These are phyloP conservation scores for Nomada fabriciana DNA, from an alignment of 2,888 invertebrate species.

Conservation along the genomic window DNA sequence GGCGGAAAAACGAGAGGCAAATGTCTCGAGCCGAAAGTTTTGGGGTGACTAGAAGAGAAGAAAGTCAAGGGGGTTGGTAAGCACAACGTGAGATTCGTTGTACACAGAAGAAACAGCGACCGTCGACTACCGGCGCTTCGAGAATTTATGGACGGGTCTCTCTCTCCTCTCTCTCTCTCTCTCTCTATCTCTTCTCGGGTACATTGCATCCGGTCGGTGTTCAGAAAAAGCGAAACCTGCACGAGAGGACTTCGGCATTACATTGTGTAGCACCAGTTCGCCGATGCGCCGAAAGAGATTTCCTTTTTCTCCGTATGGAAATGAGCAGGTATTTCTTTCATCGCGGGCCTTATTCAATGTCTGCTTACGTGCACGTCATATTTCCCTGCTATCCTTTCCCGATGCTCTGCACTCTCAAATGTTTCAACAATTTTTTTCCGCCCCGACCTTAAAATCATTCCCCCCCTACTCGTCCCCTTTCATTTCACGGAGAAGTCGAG, in stretches of 20 bases:
- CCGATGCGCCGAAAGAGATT: conserved; percentile 43
- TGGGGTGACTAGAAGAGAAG: conserved; percentile 25
- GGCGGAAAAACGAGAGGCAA: conserved; percentile 30
- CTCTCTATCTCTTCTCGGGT: conserved; percentile 40
- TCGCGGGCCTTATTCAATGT: conserved; percentile 40
- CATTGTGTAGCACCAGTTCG: conserved; percentile 43
- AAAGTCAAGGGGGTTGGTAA: conserved; percentile 44
- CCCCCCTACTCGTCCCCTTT: background rate
- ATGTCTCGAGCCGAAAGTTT: conserved; percentile 45
- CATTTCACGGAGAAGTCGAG: conserved; percentile 34
- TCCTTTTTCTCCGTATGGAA: conserved; percentile 54
- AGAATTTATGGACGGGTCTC: conserved; percentile 72
- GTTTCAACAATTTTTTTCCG: conserved; percentile 30
- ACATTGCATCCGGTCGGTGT: conserved; percentile 68
- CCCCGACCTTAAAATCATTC: conserved; percentile 33
- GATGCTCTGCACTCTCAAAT: background rate
- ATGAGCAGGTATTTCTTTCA: conserved; percentile 51
- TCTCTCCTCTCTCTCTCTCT: conserved; percentile 19
- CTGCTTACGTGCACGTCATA: conserved; percentile 38
- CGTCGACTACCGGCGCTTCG: conserved; percentile 65
- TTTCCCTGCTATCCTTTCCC: conserved; percentile 14
- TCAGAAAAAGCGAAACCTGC: conserved; percentile 54
- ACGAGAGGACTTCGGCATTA: conserved; percentile 49
- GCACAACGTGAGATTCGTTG: conserved; percentile 54
- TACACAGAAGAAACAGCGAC: conserved; percentile 56